Base-by-base conservation (phyloP, 2,888 invertebrate genomes). In the Scaptomyza flava region DNA sequence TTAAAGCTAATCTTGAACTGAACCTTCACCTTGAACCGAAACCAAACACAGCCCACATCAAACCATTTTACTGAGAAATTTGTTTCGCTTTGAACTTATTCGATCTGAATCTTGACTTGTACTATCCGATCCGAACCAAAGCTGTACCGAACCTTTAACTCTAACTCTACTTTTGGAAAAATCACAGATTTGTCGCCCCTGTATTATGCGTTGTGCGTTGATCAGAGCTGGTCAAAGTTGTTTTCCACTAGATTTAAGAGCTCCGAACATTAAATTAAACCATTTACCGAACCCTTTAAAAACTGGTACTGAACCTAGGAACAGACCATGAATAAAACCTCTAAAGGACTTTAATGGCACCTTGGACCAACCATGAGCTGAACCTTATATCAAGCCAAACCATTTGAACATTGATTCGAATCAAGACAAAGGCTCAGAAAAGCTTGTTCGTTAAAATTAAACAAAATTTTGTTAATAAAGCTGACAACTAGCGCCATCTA, bases 401-500 rank as follows among this genome's bases (percentile, higher is more conserved):
- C 38, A 14, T 14, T 36, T 36, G 36, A n/a, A 12, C 14, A 2
- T 7, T 7, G n/a, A 0, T 14, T 14, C 14, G 7, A 38, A 38
- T n/a, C 34, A 36, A 36, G 23, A 23, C 36, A 5, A 36, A 36
- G 27, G 27, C 27, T 27, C 27, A 5, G 27, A 27, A 27, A 27
- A 27, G 27, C 27, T 27, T 27, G 0, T 27, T 0, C 6, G 6
- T 5, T 27, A 6, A 27, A 27, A 27, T 27, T 5, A 27, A 34
- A 12, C 34, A 17, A 17, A 17, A 1, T 17, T 17, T 1, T 17
- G 1, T 17, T 17, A 17, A 14, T n/a, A 23, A 27, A 27, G 38
- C 41, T 5, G 36, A 33, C 43, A 38, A 2, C 20, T 73, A 68
- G 74, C 74, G 72, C 60, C 72, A 73, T 68, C 72, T 68, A 64